phyloP scores from a whole-genome alignment of 2,113 vertebrate species.

The Tyto alba region DNA sequence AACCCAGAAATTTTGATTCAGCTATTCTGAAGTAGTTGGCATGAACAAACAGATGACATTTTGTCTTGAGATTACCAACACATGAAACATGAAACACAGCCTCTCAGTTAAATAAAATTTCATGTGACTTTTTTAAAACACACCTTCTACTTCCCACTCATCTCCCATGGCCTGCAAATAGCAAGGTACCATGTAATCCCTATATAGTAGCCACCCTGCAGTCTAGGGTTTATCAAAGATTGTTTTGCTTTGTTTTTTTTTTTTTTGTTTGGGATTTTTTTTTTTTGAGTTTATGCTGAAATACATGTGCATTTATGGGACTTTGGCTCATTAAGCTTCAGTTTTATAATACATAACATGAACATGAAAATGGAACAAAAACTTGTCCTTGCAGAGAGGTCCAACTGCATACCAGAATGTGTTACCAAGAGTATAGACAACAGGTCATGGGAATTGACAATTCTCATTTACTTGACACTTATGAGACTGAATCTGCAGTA shows the following conservation, averaged over 20 bases:
- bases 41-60: neutral
- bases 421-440: neutral
- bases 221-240: neutral
- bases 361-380: neutral
- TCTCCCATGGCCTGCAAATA: neutral
- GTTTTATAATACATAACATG: neutral
- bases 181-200: neutral
- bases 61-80: neutral
- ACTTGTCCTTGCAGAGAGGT: neutral
- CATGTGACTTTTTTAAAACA: neutral
- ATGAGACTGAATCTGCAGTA: neutral
- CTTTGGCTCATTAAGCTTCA: neutral
- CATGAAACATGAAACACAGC: neutral
- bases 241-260: neutral
- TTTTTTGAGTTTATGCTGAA: neutral
- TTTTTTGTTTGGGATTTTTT: too few species aligned
- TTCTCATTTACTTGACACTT: neutral
- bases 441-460: neutral
- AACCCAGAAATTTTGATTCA: neutral
- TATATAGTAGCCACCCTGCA: neutral
- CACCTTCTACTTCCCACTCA: neutral
- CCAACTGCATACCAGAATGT: neutral
- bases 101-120: neutral
- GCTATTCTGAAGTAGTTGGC: neutral
- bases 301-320: neutral